Base-by-base conservation (phyloP, 2,797 vertebrate species). In the Odontamblyopus rebecca region DNA sequence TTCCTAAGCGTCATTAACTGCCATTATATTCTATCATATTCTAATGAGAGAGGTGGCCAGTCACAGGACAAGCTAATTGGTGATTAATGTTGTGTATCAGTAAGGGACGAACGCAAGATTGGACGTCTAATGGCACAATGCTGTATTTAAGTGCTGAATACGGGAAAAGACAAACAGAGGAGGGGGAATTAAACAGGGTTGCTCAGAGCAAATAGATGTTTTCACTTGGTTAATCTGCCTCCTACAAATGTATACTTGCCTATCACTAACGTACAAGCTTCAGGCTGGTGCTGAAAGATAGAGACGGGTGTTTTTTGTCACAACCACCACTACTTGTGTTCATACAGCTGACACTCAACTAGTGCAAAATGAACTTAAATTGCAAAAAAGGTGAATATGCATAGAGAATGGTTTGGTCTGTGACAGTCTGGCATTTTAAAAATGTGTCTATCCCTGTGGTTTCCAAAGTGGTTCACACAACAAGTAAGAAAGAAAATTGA, bases 51-150 rank as follows among this genome's bases (percentile, higher is more conserved):
- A 96, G 96, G 96, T 96, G 94, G 96, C 94, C 94, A 94, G 29
- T 95, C 95, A 95, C 94, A 95, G 95, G 95, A 95, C 94, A 93
- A 95, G 95, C 95, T 98, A 97, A 98, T 97, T 97, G 96, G 94
- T 96, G 97, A 97, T 96, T 98, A 98, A 98, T 98, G 97, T 97
- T 96, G 95, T 97, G 96, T 97, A 96, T 95, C 96, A 95, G 93
- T 94, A 95, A 96, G 94, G 96, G 95, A 96, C 93, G 94, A 64
- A 95, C 90, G 85, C 94, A 96, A 96, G 95, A 96, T 94, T 95
- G 93, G 93, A 89, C 93, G 86, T 95, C 95, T 97, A 97, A 98
- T 97, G 96, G 95, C 94, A 97, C 91, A 96, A 92, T 85, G 86
- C 91, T 92, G 94, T 94, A 93, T 95, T 94, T 95, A 96, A 95